A percentile compares a stretch with the other conserved stretches of the same genome.
These are phyloP conservation scores for Euphonia xanthogaster DNA, from an alignment of 2,797 vertebrate genomes.

Conservation along the genomic window DNA sequence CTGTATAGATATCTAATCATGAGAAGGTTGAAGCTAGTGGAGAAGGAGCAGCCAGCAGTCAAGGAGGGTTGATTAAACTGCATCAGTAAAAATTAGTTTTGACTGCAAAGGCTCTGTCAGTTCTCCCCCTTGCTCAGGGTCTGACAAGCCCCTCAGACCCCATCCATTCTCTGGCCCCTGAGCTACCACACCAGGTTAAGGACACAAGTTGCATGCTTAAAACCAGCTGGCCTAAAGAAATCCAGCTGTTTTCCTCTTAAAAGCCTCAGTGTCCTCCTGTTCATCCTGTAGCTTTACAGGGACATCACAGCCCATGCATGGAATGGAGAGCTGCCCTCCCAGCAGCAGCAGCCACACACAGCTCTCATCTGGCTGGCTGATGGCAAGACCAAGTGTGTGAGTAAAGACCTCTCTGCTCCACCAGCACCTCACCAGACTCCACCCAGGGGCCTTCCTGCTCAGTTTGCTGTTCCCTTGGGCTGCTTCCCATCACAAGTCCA, in stretches of 20 bases:
- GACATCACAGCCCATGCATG: background rate
- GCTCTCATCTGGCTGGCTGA: background rate
- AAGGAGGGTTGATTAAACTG: background rate
- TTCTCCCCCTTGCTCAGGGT: background rate
- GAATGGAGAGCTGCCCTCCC: background rate
- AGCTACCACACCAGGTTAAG: background rate
- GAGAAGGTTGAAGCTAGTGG: background rate
- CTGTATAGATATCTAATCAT: constrained; percentile 17
- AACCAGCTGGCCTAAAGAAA: background rate
- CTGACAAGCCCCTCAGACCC: background rate
- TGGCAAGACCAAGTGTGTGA: background rate
- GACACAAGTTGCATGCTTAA: background rate
- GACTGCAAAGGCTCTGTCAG: background rate
- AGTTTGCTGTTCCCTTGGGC: background rate
- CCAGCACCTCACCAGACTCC: background rate
- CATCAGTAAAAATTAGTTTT: background rate
- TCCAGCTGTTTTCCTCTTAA: background rate
- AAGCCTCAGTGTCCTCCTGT: background rate
- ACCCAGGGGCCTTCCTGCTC: background rate
- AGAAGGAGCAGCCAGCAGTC: constrained; percentile 6
- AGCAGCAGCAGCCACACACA: background rate
- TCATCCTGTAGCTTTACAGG: background rate
- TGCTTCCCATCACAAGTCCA: background rate
- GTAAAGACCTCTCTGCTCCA: background rate
- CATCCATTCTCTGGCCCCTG: background rate